phyloP scores from a whole-genome alignment of 2,888 invertebrate species.

The Aphelenchoides bicaudatus region DNA sequence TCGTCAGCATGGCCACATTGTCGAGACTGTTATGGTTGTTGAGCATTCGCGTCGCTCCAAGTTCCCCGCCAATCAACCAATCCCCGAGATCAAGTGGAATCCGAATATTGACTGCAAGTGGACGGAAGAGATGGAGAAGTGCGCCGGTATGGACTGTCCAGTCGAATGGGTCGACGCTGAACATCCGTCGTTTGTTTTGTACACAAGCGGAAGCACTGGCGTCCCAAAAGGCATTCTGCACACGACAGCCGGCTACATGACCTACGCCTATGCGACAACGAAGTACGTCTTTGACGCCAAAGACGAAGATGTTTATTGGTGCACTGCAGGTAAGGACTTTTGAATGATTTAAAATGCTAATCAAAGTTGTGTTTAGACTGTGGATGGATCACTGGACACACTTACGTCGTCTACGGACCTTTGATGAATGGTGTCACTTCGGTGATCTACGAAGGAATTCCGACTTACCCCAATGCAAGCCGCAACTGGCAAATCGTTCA shows the following conservation, averaged over 20 bases:
- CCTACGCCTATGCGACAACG: slow-evolving; percentile 83
- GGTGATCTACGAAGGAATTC: slow-evolving; percentile 85
- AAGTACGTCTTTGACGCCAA: slow-evolving; percentile 77
- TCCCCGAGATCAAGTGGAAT: slow-evolving; percentile 3
- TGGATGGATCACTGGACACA: slow-evolving; percentile 63
- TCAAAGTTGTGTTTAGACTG: slow-evolving; percentile 85
- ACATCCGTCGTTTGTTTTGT: slow-evolving; percentile 93
- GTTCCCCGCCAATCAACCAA: slow-evolving; percentile 40
- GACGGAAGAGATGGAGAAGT: slow-evolving; percentile 76
- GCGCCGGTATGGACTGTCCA: slow-evolving; percentile 67
- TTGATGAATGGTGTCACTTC: slow-evolving; percentile 87
- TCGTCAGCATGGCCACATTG: slow-evolving; percentile 11
- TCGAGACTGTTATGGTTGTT: slow-evolving; percentile 70
- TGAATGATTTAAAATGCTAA: slow-evolving; percentile 72
- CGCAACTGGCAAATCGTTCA: slow-evolving; percentile 87
- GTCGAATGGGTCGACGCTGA: slow-evolving; percentile 94
- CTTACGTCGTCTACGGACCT: slow-evolving; percentile 80
- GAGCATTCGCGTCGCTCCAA: slow-evolving; percentile 75
- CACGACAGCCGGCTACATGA: slow-evolving; percentile 84
- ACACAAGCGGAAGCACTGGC: slow-evolving; percentile 65
- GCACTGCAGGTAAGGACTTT: slow-evolving; percentile 72
- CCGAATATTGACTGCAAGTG: slow-evolving; percentile 65
- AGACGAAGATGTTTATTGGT: slow-evolving; percentile 69
- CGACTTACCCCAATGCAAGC: slow-evolving; percentile 85
- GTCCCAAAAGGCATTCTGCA: slow-evolving; percentile 76